Conservation (phyloP, 2,113 vertebrate species). For the Phyllostomus hastatus region DNA sequence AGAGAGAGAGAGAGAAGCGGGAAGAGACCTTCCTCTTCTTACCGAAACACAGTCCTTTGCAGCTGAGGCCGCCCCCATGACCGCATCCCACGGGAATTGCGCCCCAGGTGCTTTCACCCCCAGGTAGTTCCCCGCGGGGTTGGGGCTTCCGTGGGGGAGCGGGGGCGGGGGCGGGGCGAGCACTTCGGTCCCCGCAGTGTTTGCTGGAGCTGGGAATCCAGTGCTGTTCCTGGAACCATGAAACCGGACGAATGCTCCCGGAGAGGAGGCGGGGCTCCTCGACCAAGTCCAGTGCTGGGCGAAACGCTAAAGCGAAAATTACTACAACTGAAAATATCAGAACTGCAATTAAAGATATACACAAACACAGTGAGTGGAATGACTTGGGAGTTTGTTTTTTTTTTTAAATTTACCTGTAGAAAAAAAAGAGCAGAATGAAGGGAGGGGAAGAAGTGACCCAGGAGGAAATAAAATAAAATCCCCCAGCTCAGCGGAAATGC, state of each 20-base stretch:
- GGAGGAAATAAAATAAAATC: background rate
- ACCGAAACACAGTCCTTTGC: background rate
- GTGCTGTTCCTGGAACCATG: background rate
- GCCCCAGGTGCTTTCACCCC: background rate
- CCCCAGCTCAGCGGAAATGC: background rate
- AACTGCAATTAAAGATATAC: background rate
- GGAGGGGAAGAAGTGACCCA: background rate
- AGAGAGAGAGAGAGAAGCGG: background rate
- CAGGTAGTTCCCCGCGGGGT: background rate
- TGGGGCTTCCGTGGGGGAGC: background rate
- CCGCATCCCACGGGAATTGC: background rate
- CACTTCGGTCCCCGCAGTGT: background rate
- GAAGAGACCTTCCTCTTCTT: background rate
- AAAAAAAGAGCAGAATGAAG: background rate
- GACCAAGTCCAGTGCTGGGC: background rate
- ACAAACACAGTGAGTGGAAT: background rate
- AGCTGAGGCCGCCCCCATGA: background rate
- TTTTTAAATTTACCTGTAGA: background rate
- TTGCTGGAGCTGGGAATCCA: background rate
- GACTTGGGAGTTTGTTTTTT: background rate
- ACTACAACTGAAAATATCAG: background rate
- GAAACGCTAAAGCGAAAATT: background rate
- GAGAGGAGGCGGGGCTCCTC: background rate
- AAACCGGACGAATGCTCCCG: background rate
- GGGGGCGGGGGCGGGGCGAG: accelerated